Evolutionary conservation across 2,888 invertebrate genomes (phyloP), one percentile per base, ranked within the genome.

Genomic region (Malachius bipustulatus): DNA sequence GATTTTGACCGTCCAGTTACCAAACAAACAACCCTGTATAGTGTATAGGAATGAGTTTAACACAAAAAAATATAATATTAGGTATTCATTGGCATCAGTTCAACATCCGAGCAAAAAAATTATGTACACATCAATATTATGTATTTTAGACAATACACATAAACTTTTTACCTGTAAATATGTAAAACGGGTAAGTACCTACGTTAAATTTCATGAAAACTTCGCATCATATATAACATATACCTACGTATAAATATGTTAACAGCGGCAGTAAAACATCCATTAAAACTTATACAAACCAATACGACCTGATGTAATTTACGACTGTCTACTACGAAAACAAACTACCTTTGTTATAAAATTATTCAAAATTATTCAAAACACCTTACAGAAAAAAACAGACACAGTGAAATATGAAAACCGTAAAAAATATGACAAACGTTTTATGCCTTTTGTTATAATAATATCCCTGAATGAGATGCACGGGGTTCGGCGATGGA

Each of bases 401-500:
- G 37, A 42, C 39, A 41, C 45, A 50, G 56, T 59, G 57, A 59
- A 59, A 56, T 59, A 59, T 59, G 58, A 58, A 58, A 58, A 59
- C 55, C 59, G 55, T 59, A 59, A 57, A 59, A 59, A 57, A 59
- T 58, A 59, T 57, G 59, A 59, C 57, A 57, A 58, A 58, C 57
- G 54, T 46, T 49, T 56, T 56, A 54, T 57, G 47, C 49, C 56
- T 57, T 57, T 57, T 57, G 54, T 57, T 57, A 49, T 50, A 48
- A 54, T 56, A 55, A 55, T 57, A 57, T 50, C n/a, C n/a, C n/a
- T n/a, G n/a, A n/a, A n/a, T 54, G 54, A 56, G 57, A 57, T 57
- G 55, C 56, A 56, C 56, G 52, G 51, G 51, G 47, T 50, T 47
- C 46, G 37, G 43, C 43, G 50, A 52, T 49, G 50, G 47, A 45